Base-by-base conservation (phyloP, 2,888 invertebrate genomes). In the Sarcophaga subvicina region DNA sequence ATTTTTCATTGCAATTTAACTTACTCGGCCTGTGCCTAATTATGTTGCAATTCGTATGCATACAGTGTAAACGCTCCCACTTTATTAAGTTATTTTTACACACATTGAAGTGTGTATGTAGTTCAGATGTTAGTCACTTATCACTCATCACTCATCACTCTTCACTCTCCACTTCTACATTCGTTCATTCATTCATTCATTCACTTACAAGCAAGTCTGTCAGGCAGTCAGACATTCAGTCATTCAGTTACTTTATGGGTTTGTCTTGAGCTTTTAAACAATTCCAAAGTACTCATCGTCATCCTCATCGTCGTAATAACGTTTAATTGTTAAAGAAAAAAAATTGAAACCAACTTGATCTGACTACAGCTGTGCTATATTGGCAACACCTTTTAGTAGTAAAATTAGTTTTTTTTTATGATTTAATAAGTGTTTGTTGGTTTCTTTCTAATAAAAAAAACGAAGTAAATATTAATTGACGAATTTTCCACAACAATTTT, bases 21-120 rank as follows among this genome's bases (percentile, higher is more conserved):
- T 54, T 54, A 54, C 27, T 60, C 27, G 22, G 71, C 79, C 62
- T 75, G 70, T 71, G 70, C 80, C 72, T 87, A 82, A 87, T 87
- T 87, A 84, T 87, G 84, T 82, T 87, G 87, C 87, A 84, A 87
- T 87, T 87, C 67, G 87, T 87, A 87, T 87, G 84, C 84, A 87
- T 76, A 54, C 25, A 27, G 76, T 86, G 83, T 76, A 71, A 80
- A 77, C 83, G 80, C 86, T 69, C 80, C 86, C 79, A 54, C 54
- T 76, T 69, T 73, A 62, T 80, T 64, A 20, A 25, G 45, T 59
- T 82, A 59, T 63, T 70, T 27, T 59, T 76, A 45, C 54, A 54
- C 17, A 14, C 22, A 22, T 14, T 14, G 54, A 14, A 17, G 54
- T 17, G 54, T 10, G 22, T 49, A 12, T 54, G 12, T 3, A 54